Base-by-base conservation (phyloP, 1,140 invertebrate species). In the Pectinophora gossypiella region DNA sequence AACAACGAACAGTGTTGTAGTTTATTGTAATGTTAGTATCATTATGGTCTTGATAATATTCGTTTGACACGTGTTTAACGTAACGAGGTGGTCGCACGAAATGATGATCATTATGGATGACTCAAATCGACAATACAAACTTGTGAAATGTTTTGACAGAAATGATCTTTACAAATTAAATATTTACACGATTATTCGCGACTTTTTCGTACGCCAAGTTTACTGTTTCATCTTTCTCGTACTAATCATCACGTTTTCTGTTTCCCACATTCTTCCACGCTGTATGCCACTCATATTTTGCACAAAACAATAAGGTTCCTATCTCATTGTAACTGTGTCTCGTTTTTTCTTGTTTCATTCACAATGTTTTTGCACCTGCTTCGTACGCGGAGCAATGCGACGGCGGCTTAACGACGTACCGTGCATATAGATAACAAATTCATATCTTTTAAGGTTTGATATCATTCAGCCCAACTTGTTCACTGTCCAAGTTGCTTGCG, bases 351-450 rank as follows among this genome's bases (percentile, higher is more conserved):
- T 49, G 46, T 56, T 48, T 55, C 44, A 59, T 55, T 60, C 55
- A 56, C 56, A 56, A 42, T 44, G 51, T 53, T 62, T 70, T 68
- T 51, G 62, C 75, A 77, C 70, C 71, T 75, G 73, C 47, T 57
- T 16, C 22, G 56, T 72, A 72, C 75, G 72, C 66, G 65, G 40
- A 62, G 64, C 45, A 72, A 80, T 80, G 73, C 60, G 54, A 48
- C 35, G 56, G 56, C 67, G 60, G 52, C 52, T 64, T 42, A 47
- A 44, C 47, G 45, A 69, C 67, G 66, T 64, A 43, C 46, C 61
- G 23, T 46, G 72, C 69, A 73, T 76, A 73, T 56, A 63, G 64
- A 78, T 67, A 49, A 20, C 19, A 19, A 44, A 44, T 40, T 40
- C 36, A 40, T 40, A 40, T 40, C 51, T 55, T 56, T 48, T 57